Evolutionary conservation across 2,113 vertebrate genomes (phyloP), one percentile per base, ranked within the genome.

Genomic region (Megaceryle maxima): DNA sequence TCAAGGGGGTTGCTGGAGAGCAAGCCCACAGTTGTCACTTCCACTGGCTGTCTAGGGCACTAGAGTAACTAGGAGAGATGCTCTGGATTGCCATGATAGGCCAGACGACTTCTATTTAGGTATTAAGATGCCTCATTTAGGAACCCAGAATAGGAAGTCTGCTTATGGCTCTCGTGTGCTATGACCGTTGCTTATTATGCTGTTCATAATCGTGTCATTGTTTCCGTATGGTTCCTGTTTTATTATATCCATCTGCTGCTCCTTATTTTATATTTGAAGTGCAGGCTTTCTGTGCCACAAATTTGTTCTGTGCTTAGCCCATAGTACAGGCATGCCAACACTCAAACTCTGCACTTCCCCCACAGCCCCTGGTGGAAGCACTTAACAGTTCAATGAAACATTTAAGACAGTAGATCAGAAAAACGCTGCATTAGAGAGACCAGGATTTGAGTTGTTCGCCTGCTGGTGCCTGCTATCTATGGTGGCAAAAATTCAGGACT

Each of bases 161-260:
- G 68, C 86, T 83, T 83, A 37, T 55, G 80, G 72, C 67, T 50
- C 75, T 92, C 62, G 72, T 74, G 80, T n/a, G 63, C 79, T 74
- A 50, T 83, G 78, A 50, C 74, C 63, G 6, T 62, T 91, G 75
- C 70, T 80, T 77, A 90, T 87, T 90, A 69, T 90, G 22, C 90
- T 74, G 50, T 17, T 92, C 50, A 92, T 85, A 96, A 95, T 92
- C 0, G 1, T 85, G 83, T 50, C 94, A 85, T 93, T 94, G 87
- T 96, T 94, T 85, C 82, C 1, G 0, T 63, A 63, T 74, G 72
- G 44, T 81, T 92, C 73, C 69, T 69, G 21, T 69, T 94, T 84
- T 79, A 87, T 79, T 87, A 79, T 51, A 82, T 83, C 78, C 87
- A 90, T 95, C 89, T 95, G 94, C 84, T 85, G 48, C 68, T 85